Evolutionary conservation across 2,797 vertebrate genomes (phyloP), one percentile per base, ranked within the genome.

Genomic region (Crossoptilon crossoptilon): DNA sequence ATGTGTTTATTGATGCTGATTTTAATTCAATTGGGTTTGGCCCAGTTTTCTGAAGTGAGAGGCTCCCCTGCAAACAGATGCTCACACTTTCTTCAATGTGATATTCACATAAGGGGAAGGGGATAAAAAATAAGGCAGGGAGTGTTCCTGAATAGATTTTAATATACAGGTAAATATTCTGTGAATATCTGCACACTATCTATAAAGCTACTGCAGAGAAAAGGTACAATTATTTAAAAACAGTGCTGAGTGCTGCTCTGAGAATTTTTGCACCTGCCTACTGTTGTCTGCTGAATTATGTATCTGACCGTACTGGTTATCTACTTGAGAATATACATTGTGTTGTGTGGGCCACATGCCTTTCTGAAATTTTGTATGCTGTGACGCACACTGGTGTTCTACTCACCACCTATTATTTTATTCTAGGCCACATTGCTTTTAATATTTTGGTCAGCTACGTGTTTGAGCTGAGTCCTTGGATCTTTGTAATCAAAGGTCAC

Each of bases 211-310:
- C 51, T 41, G 44, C 51, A 44, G 29, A 44, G 31, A 58, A 79
- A 71, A 90, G 93, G 44, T n/a, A 79, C 48, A 44, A 1, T 18
- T 91, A 31, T 58, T 88, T 46, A 51, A 84, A 87, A 92, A 87
- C 31, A 78, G 51, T 88, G 26, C 68, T 49, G 8, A 73, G 35
- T 9, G 10, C 62, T 86, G 51, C 85, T 53, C 92, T 3, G 6
- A 51, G 64, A 55, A 70, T 84, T 29, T 63, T 63, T 62, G 84
- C 48, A 82, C 9, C 62, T 90, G 74, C 37, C 24, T 84, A 1
- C 29, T 74, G 51, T 23, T 63, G 39, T 33, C 44, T 27, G 27
- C 33, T 81, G 58, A 59, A 26, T 53, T 44, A 37, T 56, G 5
- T 39, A 10, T 77, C 48, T 63, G 58, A 70, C 53, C 60, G 39